phyloP scores from a whole-genome alignment of 2,113 vertebrate genomes.

The Pterophyllum scalare region DNA sequence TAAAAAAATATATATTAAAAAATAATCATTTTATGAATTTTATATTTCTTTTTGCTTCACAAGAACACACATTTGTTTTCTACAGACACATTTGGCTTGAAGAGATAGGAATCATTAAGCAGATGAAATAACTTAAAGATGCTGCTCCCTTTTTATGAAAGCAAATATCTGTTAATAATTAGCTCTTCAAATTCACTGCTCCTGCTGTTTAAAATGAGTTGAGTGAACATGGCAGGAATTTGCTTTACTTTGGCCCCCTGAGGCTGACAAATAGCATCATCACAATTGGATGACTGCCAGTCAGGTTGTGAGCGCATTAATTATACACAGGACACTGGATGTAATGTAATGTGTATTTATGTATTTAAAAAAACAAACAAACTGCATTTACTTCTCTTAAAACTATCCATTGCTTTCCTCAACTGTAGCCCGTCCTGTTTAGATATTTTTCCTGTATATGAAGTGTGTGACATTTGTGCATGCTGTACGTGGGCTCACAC shows the following conservation, averaged over 20 bases:
- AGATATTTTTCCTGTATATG: background rate
- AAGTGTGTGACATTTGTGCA: background rate
- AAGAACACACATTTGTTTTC: background rate
- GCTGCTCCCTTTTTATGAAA: background rate
- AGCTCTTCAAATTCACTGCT: background rate
- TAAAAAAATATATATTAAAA: no score
- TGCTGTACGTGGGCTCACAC: constrained; percentile 18
- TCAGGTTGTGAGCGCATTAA: background rate
- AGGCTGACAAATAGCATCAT: background rate
- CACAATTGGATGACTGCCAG: background rate
- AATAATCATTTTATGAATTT: no score
- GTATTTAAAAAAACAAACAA: no score
- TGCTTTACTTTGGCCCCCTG: background rate
- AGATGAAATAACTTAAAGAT: background rate
- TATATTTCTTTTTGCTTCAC: no score
- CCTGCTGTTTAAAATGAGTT: background rate
- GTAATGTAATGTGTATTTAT: background rate
- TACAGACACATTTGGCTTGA: background rate
- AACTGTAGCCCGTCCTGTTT: background rate
- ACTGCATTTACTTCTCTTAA: background rate
- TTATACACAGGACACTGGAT: background rate
- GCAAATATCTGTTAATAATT: constrained; percentile 15
- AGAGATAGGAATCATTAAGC: background rate
- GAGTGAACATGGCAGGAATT: background rate
- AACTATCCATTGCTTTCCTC: background rate